A percentile compares a stretch with the other conserved stretches of the same genome.
Evolutionary conservation across 2,797 vertebrate genomes (phyloP).

Genomic region (Acropternis orthonyx): DNA sequence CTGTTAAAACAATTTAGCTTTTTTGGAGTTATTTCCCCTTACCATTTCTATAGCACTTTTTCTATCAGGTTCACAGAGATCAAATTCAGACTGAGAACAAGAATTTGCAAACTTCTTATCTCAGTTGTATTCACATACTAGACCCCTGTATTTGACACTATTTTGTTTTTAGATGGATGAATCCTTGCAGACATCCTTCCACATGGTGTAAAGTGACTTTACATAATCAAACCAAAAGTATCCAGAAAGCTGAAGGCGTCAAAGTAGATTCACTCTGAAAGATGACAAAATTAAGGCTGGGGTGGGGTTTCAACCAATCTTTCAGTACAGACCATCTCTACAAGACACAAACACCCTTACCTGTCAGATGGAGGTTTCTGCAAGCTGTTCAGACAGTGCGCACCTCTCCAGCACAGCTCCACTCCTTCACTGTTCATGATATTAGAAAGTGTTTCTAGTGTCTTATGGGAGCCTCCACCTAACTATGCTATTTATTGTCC

Average conservation of each 20-base stretch:
- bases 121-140: not conserved
- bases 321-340: not conserved
- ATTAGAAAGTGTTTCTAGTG: not conserved
- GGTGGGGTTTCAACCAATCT: not conserved
- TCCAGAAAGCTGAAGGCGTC: not conserved
- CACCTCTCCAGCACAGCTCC: not conserved
- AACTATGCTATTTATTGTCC: not conserved
- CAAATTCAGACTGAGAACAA: not conserved
- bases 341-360: fast-evolving
- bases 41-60: not conserved
- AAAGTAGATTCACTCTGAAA: not conserved
- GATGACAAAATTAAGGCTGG: not conserved
- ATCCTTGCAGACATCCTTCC: not conserved
- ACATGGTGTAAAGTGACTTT: not conserved
- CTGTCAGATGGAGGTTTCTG: not conserved
- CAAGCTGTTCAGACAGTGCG: not conserved
- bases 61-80: not conserved
- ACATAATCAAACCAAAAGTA: not conserved
- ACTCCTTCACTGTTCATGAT: not conserved
- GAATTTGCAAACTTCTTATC: not conserved
- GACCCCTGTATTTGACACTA: not conserved
- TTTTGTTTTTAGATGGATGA: not conserved
- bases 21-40: not conserved
- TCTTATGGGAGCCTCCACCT: not conserved
- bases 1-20: not conserved